Base-by-base conservation (phyloP, 2,888 invertebrate genomes). In the Eurois occulta region DNA sequence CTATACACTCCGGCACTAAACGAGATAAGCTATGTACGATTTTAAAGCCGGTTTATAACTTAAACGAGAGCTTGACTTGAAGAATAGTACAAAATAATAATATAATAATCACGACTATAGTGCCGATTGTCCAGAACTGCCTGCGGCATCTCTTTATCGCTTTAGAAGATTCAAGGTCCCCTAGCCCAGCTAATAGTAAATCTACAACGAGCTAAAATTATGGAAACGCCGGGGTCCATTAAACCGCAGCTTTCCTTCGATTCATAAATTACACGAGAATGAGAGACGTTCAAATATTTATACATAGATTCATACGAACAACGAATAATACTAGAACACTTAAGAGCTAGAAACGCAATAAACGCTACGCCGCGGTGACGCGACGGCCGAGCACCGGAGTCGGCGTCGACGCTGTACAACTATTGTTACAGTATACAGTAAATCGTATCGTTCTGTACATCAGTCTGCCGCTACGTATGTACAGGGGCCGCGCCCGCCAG, bases 241-340 rank as follows among this genome's bases (percentile, higher is more conserved):
- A 89, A 91, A 92, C 94, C 94, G 91, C 93, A 89, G 94, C 93
- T 92, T 93, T 94, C 95, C 94, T 94, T 95, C 95, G 94, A 96
- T 95, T 95, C 93, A 96, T 96, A 95, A 96, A 96, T 96, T 96
- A 96, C 96, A 95, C 94, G 94, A 95, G 95, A 95, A 95, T 96
- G 96, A 96, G 95, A 96, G 95, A 96, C 96, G 94, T 95, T 95
- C 96, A 96, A 96, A 96, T 95, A 96, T 96, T 96, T 96, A 96
- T 96, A 96, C 96, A 96, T 96, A 96, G 95, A 96, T 96, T 96
- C 95, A 95, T 96, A 96, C 96, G 96, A 96, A 96, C 96, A 96
- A 96, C 95, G 95, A 96, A 95, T 96, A 96, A 96, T 96, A 96
- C 96, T 96, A 96, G 96, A 96, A 96, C 96, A 95, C 96, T 96